Evolutionary conservation across 2,888 invertebrate genomes (phyloP).

Genomic region (Hypercompe scribonia): DNA sequence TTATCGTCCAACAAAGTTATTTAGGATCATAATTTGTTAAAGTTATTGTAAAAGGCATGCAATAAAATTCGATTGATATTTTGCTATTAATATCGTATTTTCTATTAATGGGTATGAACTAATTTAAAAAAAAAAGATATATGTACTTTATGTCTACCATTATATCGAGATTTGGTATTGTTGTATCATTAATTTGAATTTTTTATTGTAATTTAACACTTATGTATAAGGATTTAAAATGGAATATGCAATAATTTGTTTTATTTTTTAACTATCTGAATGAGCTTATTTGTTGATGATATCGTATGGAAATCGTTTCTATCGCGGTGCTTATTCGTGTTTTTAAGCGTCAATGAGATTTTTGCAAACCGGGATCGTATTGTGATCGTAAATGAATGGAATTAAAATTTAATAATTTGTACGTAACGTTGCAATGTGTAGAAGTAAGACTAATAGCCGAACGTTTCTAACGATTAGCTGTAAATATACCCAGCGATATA

Average conservation of each 20-base stretch:
- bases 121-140: slow-evolving; percentile 29
- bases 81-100: slow-evolving; percentile 72
- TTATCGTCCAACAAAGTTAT: slow-evolving; percentile 77
- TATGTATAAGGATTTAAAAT: slow-evolving; percentile 63
- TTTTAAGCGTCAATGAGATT: slow-evolving; percentile 35
- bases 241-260: slow-evolving; percentile 70
- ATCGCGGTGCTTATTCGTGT: slow-evolving; percentile 48
- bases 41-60: slow-evolving; percentile 79
- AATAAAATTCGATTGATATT: slow-evolving; percentile 84
- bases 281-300: slow-evolving; percentile 55
- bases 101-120: slow-evolving; percentile 59
- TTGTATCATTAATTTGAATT: slow-evolving; percentile 72
- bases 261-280: slow-evolving; percentile 57
- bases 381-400: slow-evolving; percentile 11
- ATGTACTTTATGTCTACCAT: slow-evolving; percentile 73
- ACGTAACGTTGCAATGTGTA: slow-evolving; percentile 13
- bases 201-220: slow-evolving; percentile 73
- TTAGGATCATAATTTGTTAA: slow-evolving; percentile 75
- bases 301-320: slow-evolving; percentile 50
- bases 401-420: slow-evolving; percentile 2
- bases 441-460: slow-evolving; percentile 7
- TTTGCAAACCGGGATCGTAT: slow-evolving; percentile 6
- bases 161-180: slow-evolving; percentile 72
- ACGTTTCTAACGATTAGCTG: background rate
- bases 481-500: slow-evolving; percentile 1